These are phyloP conservation scores for Trachelus tabidus DNA, from an alignment of 2,888 invertebrate species.

Conservation along the genomic window DNA sequence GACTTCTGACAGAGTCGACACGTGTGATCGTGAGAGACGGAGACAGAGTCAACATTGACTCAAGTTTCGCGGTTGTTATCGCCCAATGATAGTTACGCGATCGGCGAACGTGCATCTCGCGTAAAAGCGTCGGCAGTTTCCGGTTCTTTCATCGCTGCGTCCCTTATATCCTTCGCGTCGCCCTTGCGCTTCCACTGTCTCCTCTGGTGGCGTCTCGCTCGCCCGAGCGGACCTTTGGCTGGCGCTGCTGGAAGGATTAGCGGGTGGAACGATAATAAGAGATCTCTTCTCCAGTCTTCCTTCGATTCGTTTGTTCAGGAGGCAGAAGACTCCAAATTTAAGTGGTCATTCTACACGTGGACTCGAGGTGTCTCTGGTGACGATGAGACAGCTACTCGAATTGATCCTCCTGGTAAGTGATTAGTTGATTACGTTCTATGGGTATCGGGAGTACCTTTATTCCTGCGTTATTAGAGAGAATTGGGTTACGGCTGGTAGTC, in stretches of 20 bases:
- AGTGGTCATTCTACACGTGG: background rate
- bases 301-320: no score
- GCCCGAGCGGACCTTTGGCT: background rate
- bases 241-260: background rate
- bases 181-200: background rate
- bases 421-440: background rate
- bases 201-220: background rate
- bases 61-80: background rate
- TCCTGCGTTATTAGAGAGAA: background rate
- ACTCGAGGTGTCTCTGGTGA: background rate
- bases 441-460: background rate
- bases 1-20: conserved; percentile 9
- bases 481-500: background rate
- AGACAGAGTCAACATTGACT: background rate
- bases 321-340: background rate
- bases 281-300: background rate
- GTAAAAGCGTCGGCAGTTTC: background rate
- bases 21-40: background rate
- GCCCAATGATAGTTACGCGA: background rate
- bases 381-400: background rate
- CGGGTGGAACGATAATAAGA: background rate
- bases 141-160: background rate
- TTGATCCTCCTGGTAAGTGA: background rate
- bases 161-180: background rate
- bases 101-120: background rate